phyloP scores from a whole-genome alignment of 2,113 vertebrate species.

The Lasiurus cinereus region DNA sequence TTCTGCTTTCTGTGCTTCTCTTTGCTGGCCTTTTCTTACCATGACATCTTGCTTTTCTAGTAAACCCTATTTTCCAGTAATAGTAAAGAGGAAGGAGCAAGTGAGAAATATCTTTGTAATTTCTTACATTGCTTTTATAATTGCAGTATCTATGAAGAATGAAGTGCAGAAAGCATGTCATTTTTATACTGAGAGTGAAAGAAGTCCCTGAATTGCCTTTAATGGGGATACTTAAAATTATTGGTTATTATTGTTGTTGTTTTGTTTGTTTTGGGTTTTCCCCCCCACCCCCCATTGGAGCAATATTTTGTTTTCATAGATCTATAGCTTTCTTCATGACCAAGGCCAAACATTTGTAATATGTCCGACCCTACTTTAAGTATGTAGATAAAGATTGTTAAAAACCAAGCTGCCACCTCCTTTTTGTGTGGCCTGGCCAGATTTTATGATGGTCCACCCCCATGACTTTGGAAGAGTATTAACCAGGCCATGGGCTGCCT shows the following conservation, averaged over 20 bases:
- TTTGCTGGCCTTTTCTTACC: not conserved
- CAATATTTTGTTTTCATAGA: not conserved
- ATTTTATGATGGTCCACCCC: not conserved
- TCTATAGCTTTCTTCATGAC: not conserved
- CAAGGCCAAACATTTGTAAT: not conserved
- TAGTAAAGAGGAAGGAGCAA: not conserved
- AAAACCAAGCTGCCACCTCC: not conserved
- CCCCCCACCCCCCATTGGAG: not conserved
- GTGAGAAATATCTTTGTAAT: not conserved
- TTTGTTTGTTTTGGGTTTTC: not conserved
- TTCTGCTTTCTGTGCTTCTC: not conserved
- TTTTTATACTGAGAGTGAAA: not conserved
- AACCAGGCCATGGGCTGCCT: not conserved
- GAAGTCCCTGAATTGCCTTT: not conserved
- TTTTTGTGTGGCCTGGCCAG: not conserved
- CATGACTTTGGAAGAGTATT: not conserved
- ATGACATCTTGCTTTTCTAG: not conserved
- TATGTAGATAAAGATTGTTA: not conserved
- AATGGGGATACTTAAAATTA: not conserved
- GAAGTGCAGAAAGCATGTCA: not conserved
- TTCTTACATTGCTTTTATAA: not conserved
- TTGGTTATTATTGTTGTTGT: not conserved
- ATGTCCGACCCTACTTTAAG: not conserved
- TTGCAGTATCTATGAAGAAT: not conserved
- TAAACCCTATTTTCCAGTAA: constrained; percentile 6